Base-by-base conservation (phyloP, 2,113 vertebrate genomes). In the Etheostoma cragini region DNA sequence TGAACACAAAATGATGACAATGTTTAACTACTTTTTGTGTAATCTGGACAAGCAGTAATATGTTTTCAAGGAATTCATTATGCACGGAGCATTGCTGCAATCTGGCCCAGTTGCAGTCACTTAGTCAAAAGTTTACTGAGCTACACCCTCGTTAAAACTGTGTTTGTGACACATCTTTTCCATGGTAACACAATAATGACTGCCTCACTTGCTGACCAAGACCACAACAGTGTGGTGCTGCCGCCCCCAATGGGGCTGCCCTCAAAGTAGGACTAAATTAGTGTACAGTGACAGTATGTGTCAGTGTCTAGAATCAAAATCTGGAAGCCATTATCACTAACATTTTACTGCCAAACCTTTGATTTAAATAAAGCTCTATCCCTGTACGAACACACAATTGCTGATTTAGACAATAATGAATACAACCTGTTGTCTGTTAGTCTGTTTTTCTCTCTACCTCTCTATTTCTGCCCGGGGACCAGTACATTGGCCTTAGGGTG, bases 381-480 rank as follows among this genome's bases (percentile, higher is more conserved):
- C 38, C 85, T 63, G 63, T 96, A 95, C 94, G 96, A 96, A 96
- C 95, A 95, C 94, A 95, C 96, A 95, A 96, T 96, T 95, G 96
- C 96, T 96, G 94, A 93, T 96, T 94, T 95, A 95, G 94, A 96
- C 96, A 96, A 95, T 97, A 96, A 97, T 96, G 95, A 96, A 93
- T 91, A 93, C 92, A 94, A 91, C 92, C 92, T 92, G 79, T 96
- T 97, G 96, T 95, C 95, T 96, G 96, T 96, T 70, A 49, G 56
- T 69, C 72, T 78, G 30, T 52, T 81, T 64, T 38, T 76, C 13
- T 63, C 67, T 95, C 24, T 72, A 15, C 24, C 93, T 95, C 95
- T 95, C 94, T 96, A 92, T 95, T 91, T 94, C 94, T 96, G 95
- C 95, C 95, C 96, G 84, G 94, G 91, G 96, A 95, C 95, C 94